Percentiles rank a stretch among this genome's conserved stretches.
These are phyloP conservation scores for Plotosus lineatus DNA, from an alignment of 2,113 vertebrate species.

Conservation along the genomic window DNA sequence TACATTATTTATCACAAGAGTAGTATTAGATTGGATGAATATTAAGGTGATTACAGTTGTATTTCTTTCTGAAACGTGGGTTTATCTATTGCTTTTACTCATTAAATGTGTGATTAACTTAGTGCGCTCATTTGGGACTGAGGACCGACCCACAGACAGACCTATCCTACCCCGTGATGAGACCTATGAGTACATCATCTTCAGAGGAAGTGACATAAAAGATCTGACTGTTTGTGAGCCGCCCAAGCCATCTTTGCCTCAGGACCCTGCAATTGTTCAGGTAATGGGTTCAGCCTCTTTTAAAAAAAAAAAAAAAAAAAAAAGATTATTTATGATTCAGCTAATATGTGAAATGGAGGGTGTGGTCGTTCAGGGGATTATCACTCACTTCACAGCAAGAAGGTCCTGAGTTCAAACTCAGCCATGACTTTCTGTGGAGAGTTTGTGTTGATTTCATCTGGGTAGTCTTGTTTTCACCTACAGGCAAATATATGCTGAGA, in stretches of 20 bases:
- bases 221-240: slow-evolving; percentile 97
- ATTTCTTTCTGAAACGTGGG: not conserved
- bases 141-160: slow-evolving; percentile 92
- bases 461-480: too few species aligned
- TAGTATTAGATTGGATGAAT: not conserved
- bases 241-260: slow-evolving; percentile 88
- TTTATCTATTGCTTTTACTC: not conserved
- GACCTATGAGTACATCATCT: slow-evolving; percentile 97
- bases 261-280: slow-evolving; percentile 97
- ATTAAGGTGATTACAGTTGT: not conserved
- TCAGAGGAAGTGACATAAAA: slow-evolving; percentile 97
- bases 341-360: not conserved
- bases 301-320: too few species aligned
- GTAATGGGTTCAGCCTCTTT: slow-evolving; percentile 69
- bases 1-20: too few species aligned
- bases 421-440: too few species aligned
- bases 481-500: too few species aligned
- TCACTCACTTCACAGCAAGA: too few species aligned
- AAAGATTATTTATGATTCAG: not conserved
- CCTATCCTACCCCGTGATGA: slow-evolving; percentile 95
- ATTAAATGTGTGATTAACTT: not conserved
- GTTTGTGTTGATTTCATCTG: too few species aligned
- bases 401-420: too few species aligned
- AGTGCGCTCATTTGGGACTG: slow-evolving; percentile 96
- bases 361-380: too few species aligned